Conservation (phyloP, 2,113 vertebrate genomes). For the Vicugna pacos region DNA sequence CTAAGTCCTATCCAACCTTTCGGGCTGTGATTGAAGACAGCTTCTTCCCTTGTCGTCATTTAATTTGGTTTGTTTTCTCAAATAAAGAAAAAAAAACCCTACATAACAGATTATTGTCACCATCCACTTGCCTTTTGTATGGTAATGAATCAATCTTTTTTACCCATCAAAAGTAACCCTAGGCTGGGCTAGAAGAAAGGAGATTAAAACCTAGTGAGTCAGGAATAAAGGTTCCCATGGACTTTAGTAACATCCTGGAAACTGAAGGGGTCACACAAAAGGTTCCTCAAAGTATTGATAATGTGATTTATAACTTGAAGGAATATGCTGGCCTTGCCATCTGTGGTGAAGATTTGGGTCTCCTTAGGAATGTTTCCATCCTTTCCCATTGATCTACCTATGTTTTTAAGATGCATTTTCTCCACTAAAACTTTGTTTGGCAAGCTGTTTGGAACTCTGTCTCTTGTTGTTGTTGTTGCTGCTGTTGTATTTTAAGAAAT, state of each 20-base stretch:
- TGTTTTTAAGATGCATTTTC: neutral
- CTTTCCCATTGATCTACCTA: neutral
- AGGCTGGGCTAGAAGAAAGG: neutral
- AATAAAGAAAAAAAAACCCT: neutral
- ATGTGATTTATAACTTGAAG: neutral
- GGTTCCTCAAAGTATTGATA: neutral
- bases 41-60: neutral
- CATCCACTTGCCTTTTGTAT: neutral
- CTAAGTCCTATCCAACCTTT: neutral
- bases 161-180: neutral
- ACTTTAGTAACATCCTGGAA: neutral
- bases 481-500: neutral
- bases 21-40: neutral
- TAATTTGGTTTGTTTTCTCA: conserved; percentile 41
- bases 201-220: neutral
- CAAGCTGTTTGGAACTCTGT: neutral
- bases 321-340: neutral
- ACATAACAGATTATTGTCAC: neutral
- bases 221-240: neutral
- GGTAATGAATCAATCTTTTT: neutral
- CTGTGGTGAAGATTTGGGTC: neutral
- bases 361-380: neutral
- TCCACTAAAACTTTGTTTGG: neutral
- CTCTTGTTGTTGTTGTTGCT: neutral
- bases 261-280: neutral